phyloP scores from a whole-genome alignment of 2,888 invertebrate species.

The Ophion costatus region DNA sequence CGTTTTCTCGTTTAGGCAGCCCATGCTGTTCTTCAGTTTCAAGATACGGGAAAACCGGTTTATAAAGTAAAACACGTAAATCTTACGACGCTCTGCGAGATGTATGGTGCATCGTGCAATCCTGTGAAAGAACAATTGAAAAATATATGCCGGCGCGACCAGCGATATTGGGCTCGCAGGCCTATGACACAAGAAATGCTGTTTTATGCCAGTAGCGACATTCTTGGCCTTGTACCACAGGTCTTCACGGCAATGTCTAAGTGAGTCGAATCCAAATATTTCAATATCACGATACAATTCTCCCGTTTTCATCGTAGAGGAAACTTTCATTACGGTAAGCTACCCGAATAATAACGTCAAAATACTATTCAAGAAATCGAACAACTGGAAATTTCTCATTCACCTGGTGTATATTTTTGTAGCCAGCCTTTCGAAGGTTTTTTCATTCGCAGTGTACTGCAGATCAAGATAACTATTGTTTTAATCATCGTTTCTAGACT shows the following conservation, averaged over 20 bases:
- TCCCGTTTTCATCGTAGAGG: neutral
- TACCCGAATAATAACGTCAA: neutral
- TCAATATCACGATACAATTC: neutral
- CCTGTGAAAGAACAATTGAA: slow-evolving; percentile 96
- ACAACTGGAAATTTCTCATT: neutral
- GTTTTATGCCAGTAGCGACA: slow-evolving; percentile 95
- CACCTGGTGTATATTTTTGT: neutral
- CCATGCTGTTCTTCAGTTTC: slow-evolving; percentile 95
- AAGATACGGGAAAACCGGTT: slow-evolving; percentile 95
- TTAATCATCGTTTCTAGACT: slow-evolving; percentile 82
- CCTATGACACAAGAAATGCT: slow-evolving; percentile 96
- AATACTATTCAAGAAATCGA: neutral
- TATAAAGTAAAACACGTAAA: slow-evolving; percentile 97
- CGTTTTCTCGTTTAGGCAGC: slow-evolving; percentile 86
- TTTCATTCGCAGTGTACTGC: neutral
- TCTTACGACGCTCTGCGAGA: slow-evolving; percentile 95
- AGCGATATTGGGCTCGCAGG: slow-evolving; percentile 94
- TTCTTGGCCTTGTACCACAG: slow-evolving; percentile 92
- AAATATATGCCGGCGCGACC: slow-evolving; percentile 93
- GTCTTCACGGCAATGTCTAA: slow-evolving; percentile 90
- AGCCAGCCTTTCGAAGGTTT: neutral
- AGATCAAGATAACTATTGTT: slow-evolving; percentile 8
- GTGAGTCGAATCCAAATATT: slow-evolving; percentile 77
- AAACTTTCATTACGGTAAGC: neutral
- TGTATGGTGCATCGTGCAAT: slow-evolving; percentile 94